phyloP scores from a whole-genome alignment of 2,113 vertebrate species.

The Nothobranchius furzeri region DNA sequence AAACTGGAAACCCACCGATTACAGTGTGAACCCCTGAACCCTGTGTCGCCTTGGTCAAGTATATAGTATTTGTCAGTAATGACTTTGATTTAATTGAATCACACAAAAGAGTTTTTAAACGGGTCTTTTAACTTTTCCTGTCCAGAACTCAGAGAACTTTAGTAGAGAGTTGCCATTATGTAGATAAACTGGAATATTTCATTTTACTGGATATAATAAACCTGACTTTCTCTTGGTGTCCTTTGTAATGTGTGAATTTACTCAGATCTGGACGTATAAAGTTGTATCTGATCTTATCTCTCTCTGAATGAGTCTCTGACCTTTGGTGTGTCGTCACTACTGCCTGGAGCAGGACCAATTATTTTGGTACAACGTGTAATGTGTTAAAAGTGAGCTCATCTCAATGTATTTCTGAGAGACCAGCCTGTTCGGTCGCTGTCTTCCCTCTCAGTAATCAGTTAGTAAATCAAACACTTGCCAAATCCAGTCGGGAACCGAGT shows the following conservation, averaged over 20 bases:
- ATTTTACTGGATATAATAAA: neutral
- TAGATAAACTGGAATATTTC: neutral
- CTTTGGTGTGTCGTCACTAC: neutral
- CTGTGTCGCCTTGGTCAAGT: too few relatives aligned
- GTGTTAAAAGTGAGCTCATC: neutral
- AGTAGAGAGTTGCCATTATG: too few relatives aligned
- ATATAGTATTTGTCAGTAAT: too few relatives aligned
- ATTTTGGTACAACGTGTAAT: neutral
- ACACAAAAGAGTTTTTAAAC: too few relatives aligned
- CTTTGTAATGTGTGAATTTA: neutral
- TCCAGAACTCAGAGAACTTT: too few relatives aligned
- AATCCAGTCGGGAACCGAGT: neutral
- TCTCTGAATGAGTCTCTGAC: neutral
- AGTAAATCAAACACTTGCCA: neutral
- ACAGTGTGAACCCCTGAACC: too few relatives aligned
- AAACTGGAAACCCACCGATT: too few relatives aligned
- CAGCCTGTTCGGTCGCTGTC: neutral
- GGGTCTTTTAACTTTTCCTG: too few relatives aligned
- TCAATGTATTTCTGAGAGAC: neutral
- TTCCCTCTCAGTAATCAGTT: neutral
- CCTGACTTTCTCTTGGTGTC: neutral
- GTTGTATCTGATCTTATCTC: neutral
- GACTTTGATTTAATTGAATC: too few relatives aligned
- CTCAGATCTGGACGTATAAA: neutral
- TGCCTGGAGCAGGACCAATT: neutral